Base-by-base conservation (phyloP, 2,113 vertebrate species). In the Mus spicilegus region DNA sequence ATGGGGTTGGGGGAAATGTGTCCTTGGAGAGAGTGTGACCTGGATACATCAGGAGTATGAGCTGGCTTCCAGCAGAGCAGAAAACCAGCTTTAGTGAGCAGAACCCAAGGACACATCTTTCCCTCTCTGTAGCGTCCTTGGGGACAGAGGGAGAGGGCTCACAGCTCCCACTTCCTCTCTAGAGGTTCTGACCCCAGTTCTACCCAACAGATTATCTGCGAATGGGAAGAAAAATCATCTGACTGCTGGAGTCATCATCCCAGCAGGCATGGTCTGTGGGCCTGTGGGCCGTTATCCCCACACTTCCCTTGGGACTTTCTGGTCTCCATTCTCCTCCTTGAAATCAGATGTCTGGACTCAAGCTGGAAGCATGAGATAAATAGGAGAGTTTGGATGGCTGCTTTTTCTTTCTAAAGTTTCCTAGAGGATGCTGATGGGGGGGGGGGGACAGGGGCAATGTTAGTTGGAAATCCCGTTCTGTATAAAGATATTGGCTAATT, bases 401-500 rank as follows among this genome's bases (percentile, higher is more conserved):
- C 33, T 14, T 87, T 78, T 80, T 69, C 70, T 65, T 49, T 46
- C 26, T 91, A 49, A 86, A 89, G 63, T 65, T 89, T 73, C 87
- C 89, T n/a, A 91, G 77, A 89, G 89, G 61, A 84, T 65, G 93
- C 84, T 85, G 65, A 80, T 33, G 42, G 16, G 49, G 39, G 30
- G 36, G 30, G 30, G 30, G 4, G 17, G n/a, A n/a, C n/a, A n/a
- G 42, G 46, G n/a, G 46, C 56, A 76, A 8, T 9, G 5, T 36
- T 49, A 91, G 46, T 56, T 65, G 30, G 58, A 63, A 90, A 54
- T 36, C 39, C 7, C 26, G 24, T 16, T 81, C 42, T 70, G 36
- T 17, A 4, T 30, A 49, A 8, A 67, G 33, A 88, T 39, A 33
- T 17, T 36, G 28, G 24, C 24, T 75, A 58, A 63, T 42, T 39